Base-by-base conservation (phyloP, 2,797 vertebrate genomes). In the Lagodon rhomboides region DNA sequence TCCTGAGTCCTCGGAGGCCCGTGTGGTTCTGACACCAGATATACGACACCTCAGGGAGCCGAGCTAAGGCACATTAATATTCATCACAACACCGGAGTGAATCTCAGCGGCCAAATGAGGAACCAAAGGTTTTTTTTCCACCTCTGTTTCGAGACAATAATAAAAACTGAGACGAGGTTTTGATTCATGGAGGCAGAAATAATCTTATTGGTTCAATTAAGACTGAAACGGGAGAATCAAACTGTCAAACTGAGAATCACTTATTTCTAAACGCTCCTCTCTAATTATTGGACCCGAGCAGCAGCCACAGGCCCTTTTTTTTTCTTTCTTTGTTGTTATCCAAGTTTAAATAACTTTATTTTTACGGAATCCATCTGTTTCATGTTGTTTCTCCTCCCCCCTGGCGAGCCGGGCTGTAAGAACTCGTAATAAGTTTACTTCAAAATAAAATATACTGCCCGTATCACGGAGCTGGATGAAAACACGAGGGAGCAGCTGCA, bases 11-110 rank as follows among this genome's bases (percentile, higher is more conserved):
- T 85, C 71, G 83, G 73, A 89, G 84, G 69, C 56, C 70, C 67
- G 23, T 79, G 78, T 27, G 65, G 75, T 78, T 87, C 72, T 81
- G 38, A 88, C 68, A 75, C 17, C 72, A 75, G 63, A 65, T 85
- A 65, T 85, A 77, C 59, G 76, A 34, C 79, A 67, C 70, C 68
- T 77, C 23, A 65, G 73, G 83, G 80, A 71, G 74, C 77, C 81
- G 80, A 82, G 59, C 82, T 88, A 90, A 92, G 82, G 82, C 85
- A 91, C 85, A 38, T 68, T 82, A 82, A 55, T 65, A 47, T 82
- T 82, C 80, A 70, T 80, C 71, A 73, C 60, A 73, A 66, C 59
- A 54, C 58, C 12, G 18, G 25, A 71, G 66, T 4, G 22, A 18
- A 46, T 65, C 38, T 60, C 78, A 71, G 46, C 2, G 69, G 70